Percentiles rank a stretch among this genome's conserved stretches.
phyloP scores from a whole-genome alignment of 2,797 vertebrate species.

The Anomalospiza imberbis region DNA sequence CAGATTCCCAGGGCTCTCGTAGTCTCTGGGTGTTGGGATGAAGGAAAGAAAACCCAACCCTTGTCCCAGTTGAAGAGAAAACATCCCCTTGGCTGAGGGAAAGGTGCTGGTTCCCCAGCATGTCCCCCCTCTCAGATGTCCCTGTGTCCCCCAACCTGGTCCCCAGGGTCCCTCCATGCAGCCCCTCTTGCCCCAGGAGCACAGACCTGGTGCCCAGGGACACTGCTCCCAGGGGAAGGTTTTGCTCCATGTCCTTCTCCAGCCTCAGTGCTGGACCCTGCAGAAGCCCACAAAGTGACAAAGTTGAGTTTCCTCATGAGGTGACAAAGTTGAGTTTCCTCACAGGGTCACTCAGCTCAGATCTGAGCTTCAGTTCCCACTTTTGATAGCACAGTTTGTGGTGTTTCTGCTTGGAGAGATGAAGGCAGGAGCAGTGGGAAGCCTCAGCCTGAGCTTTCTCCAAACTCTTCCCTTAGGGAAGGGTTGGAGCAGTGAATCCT shows the following conservation, averaged over 20 bases:
- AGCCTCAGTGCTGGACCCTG: neutral
- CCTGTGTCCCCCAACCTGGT: neutral
- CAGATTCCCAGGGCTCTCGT: neutral
- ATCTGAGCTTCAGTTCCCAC: fast-evolving
- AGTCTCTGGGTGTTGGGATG: conserved; percentile 51
- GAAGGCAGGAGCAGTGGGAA: neutral
- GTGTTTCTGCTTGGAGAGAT: neutral
- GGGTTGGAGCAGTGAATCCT: neutral
- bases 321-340: neutral
- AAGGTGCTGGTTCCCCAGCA: neutral
- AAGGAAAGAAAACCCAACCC: neutral
- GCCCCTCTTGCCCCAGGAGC: neutral
- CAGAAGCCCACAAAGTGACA: neutral
- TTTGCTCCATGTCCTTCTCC: neutral
- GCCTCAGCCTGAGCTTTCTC: neutral
- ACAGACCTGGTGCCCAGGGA: neutral
- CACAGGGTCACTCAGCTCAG: neutral
- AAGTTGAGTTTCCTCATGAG: fast-evolving
- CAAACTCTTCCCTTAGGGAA: neutral
- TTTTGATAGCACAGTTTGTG: neutral
- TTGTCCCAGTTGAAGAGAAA: neutral
- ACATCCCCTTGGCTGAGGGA: neutral
- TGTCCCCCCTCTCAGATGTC: neutral
- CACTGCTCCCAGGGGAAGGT: fast-evolving
- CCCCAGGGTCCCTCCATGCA: neutral